Base-by-base conservation (phyloP, 1,140 invertebrate species). In the Papilio machaon region DNA sequence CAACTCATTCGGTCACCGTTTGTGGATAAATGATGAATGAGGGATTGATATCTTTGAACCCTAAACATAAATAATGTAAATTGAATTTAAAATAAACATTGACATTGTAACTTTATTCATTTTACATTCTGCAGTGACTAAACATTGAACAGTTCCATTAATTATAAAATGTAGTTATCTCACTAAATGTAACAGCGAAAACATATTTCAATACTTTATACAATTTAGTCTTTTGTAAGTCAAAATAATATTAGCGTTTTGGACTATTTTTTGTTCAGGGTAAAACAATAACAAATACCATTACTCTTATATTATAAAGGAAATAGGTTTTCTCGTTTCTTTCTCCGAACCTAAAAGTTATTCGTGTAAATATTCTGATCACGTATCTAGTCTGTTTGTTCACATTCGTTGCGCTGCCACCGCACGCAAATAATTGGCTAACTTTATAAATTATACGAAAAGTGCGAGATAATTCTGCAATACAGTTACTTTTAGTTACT, bases 351-450 rank as follows among this genome's bases (percentile, higher is more conserved):
- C 84, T 85, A 83, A 89, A 88, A 85, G 85, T 89, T 82, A 84
- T 80, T 85, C 83, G 81, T 80, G 81, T 67, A 88, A 91, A 89
- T 85, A 92, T 92, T 91, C 91, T 17, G 86, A 89, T 91, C 91
- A 93, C 91, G 91, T 86, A 80, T 85, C 84, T 77, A 73, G 80
- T 85, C 85, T 91, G 89, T 91, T 91, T 91, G 92, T 91, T 89
- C 89, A 88, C 88, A 88, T 91, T 89, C 87, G 85, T 84, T 85
- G 85, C 87, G 83, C 84, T 81, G 85, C 86, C 87, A 82, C 85
- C 82, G 85, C 86, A 85, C 86, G 87, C 87, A 91, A 92, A 91
- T 93, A 93, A 91, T 90, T 85, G 87, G 85, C 87, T 84, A 88
- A 90, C 87, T 90, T 85, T 84, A 88, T 85, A 78, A 84, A 81